Conservation (phyloP, 2,797 vertebrate species). For the Cirrhinus mrigala region DNA sequence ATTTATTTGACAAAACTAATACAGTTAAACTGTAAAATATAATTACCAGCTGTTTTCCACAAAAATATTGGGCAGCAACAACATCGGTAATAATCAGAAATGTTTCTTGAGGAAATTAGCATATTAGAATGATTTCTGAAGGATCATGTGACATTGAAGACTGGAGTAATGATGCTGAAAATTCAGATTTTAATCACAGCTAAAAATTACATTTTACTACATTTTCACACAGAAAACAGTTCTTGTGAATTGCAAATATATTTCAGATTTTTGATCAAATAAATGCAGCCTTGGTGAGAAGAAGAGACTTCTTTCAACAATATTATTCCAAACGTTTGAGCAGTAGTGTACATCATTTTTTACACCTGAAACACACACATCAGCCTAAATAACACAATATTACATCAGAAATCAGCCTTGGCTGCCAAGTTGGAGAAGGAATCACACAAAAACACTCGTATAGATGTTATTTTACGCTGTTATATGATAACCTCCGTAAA, state of each 20-base stretch:
- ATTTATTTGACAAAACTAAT: not conserved
- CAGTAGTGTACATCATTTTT: not conserved
- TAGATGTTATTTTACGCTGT: constrained; percentile 41
- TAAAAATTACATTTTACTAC: not conserved
- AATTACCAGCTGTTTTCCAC: not conserved
- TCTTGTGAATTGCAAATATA: not conserved
- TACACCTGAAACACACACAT: constrained; percentile 35
- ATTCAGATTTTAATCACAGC: not conserved
- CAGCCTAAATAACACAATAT: not conserved
- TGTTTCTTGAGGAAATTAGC: not conserved
- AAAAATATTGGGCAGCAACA: not conserved
- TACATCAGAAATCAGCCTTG: not conserved
- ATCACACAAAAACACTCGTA: constrained; percentile 36
- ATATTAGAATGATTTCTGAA: not conserved
- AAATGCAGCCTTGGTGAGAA: not conserved
- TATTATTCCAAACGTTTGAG: not conserved
- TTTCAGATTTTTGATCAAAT: not conserved
- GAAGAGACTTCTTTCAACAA: not conserved
- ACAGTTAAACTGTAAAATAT: no score
- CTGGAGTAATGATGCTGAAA: not conserved
- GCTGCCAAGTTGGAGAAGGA: not conserved
- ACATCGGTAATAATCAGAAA: not conserved
- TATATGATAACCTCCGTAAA: constrained; percentile 39
- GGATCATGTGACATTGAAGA: not conserved
- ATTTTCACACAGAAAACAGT: not conserved